These are phyloP conservation scores for Macrotrachela quadricornifera DNA, from an alignment of 1,140 invertebrate genomes.

Conservation along the genomic window DNA sequence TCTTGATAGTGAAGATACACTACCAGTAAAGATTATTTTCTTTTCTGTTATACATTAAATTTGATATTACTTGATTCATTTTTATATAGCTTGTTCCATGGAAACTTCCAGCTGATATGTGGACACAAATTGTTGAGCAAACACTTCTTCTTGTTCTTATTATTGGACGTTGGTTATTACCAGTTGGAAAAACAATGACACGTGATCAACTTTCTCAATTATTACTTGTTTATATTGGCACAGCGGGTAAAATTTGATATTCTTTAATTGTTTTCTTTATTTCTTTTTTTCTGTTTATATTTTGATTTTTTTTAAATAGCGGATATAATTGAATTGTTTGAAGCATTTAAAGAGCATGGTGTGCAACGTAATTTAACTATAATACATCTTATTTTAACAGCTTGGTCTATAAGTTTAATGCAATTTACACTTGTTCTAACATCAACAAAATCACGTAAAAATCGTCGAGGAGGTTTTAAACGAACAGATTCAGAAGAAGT, in stretches of 20 bases:
- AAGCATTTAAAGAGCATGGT: slow-evolving; percentile 47
- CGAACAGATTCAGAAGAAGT: neutral
- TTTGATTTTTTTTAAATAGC: slow-evolving; percentile 29
- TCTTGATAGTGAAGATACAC: too few relatives aligned
- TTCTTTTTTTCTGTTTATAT: too few relatives aligned
- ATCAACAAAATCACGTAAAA: slow-evolving; percentile 53
- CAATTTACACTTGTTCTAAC: slow-evolving; percentile 73
- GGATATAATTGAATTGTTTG: slow-evolving; percentile 86
- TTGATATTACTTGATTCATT: too few relatives aligned
- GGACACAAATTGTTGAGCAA: slow-evolving; percentile 66
- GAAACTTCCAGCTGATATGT: slow-evolving; percentile 24
- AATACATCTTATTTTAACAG: slow-evolving; percentile 18
- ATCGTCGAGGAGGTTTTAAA: neutral
- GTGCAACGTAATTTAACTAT: slow-evolving; percentile 18
- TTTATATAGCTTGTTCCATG: too few relatives aligned
- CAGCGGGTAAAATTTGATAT: slow-evolving; percentile 32
- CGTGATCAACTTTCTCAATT: slow-evolving; percentile 71
- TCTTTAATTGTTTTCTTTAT: too few relatives aligned
- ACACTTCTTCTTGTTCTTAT: slow-evolving; percentile 66
- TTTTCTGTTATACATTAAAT: too few relatives aligned
- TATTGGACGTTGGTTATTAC: slow-evolving; percentile 60
- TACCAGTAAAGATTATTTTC: too few relatives aligned
- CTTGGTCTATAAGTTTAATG: slow-evolving; percentile 55
- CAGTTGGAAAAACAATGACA: slow-evolving; percentile 57
- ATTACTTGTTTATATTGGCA: slow-evolving; percentile 50